phyloP scores from a whole-genome alignment of 2,797 vertebrate genomes.

The Phoxinus dragarum region DNA sequence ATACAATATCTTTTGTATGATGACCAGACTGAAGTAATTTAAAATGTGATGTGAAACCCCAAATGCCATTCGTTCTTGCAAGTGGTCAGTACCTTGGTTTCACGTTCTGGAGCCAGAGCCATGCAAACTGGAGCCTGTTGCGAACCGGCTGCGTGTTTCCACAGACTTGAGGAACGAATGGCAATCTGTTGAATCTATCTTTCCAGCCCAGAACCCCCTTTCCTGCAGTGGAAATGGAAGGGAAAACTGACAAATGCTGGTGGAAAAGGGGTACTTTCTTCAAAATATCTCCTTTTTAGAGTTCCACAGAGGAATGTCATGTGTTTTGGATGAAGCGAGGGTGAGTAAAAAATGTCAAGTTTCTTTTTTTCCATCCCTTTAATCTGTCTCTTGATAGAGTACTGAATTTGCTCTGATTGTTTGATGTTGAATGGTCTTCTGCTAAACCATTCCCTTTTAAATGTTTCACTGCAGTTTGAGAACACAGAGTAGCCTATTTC shows the following conservation, averaged over 20 bases:
- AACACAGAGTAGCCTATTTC: conserved; percentile 51
- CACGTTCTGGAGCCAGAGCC: too few species aligned
- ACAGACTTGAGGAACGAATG: too few species aligned
- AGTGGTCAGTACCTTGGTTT: background rate
- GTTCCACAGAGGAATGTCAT: background rate
- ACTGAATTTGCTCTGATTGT: conserved; percentile 6
- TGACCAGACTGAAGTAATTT: background rate
- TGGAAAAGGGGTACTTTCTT: background rate
- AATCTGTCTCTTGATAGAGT: conserved; percentile 29
- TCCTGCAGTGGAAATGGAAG: too few species aligned
- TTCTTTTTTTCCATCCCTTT: conserved; percentile 5
- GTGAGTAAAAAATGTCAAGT: background rate
- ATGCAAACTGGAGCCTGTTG: too few species aligned
- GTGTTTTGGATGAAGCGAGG: background rate
- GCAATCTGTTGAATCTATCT: too few species aligned
- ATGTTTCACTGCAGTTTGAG: conserved; percentile 40
- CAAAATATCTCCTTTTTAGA: background rate
- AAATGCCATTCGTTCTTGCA: background rate
- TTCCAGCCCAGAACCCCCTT: too few species aligned
- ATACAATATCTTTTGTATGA: background rate
- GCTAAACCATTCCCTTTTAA: conserved; percentile 35
- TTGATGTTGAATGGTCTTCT: conserved; percentile 29
- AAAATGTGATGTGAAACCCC: background rate
- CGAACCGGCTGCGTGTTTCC: too few species aligned
- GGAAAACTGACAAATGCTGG: too few species aligned